These are phyloP conservation scores for Monarcha castaneiventris DNA, from an alignment of 2,113 vertebrate species.

Conservation along the genomic window DNA sequence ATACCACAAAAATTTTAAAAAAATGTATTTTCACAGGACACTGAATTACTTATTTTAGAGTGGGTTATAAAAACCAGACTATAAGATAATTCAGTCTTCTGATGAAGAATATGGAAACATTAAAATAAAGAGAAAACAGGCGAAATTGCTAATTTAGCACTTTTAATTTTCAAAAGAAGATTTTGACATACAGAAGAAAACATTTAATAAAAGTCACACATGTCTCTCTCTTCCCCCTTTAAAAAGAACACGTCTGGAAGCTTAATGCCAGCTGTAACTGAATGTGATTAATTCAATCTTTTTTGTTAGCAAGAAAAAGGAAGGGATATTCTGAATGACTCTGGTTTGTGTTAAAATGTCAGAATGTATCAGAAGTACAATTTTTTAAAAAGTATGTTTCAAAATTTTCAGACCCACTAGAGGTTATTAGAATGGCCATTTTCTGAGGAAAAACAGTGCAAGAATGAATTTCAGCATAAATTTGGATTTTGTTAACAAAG, in stretches of 20 bases:
- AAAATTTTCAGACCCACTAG: background rate
- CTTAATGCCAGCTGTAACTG: constrained; percentile 31
- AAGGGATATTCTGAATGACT: constrained; percentile 9
- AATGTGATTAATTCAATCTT: constrained; percentile 48
- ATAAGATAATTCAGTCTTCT: background rate
- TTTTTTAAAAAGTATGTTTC: background rate
- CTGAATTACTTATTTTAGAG: background rate
- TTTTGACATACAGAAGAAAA: background rate
- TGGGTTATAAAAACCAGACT: background rate
- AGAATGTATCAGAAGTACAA: constrained; percentile 1
- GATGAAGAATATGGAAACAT: background rate
- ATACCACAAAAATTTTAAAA: background rate
- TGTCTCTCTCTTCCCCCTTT: background rate
- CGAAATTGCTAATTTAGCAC: background rate
- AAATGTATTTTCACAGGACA: background rate
- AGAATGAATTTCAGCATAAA: background rate
- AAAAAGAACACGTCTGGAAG: background rate
- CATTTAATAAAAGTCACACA: background rate
- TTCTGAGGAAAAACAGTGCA: background rate
- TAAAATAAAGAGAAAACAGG: background rate
- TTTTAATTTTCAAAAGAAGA: constrained; percentile 18
- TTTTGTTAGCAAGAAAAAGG: constrained; percentile 31
- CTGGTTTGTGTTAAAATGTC: constrained; percentile 33
- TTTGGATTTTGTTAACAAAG: background rate
- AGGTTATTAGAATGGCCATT: background rate